Base-by-base conservation (phyloP, 1,140 invertebrate species). In the Nautilus pompilius region DNA sequence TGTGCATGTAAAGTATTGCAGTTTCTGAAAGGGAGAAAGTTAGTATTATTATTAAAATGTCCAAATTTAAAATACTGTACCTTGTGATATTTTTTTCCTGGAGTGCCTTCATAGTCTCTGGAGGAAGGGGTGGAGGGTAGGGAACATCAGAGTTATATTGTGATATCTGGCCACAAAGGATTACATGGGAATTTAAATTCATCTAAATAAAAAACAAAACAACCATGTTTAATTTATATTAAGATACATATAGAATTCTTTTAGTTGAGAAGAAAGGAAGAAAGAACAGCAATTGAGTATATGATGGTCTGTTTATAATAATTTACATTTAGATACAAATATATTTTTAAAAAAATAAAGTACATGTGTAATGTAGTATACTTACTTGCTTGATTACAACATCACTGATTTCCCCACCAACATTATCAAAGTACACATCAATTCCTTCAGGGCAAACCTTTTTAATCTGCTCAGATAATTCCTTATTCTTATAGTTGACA, bases 151-250 rank as follows among this genome's bases (percentile, higher is more conserved):
- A 75, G 61, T 79, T 80, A 64, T 80, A 80, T 15, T 71, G 62
- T 17, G 79, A 70, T 59, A 80, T 80, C 65, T 80, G 79, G 53
- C 79, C 79, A 75, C 79, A 80, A 34, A 80, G 66, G 55, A 80
- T 72, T 17, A 80, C 67, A 70, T 77, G 72, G 13, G 73, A 74
- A 58, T 74, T 54, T 24, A 57, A 54, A 34, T 67, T 72, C 77
- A 80, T 80, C 79, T 80, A 65, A 45, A 68, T 62, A 29, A 33
- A 36, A 29, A 54, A 32, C n/a, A n/a, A 63, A 6, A 55, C 36
- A 10, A 8, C 36, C n/a, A n/a, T n/a, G n/a, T n/a, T n/a, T n/a
- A n/a, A n/a, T n/a, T n/a, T n/a, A n/a, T n/a, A n/a, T n/a, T n/a
- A n/a, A n/a, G n/a, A n/a, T n/a, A n/a, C n/a, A n/a, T n/a, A n/a